phyloP scores from a whole-genome alignment of 1,140 invertebrate genomes.

The Drosophila novamexicana region DNA sequence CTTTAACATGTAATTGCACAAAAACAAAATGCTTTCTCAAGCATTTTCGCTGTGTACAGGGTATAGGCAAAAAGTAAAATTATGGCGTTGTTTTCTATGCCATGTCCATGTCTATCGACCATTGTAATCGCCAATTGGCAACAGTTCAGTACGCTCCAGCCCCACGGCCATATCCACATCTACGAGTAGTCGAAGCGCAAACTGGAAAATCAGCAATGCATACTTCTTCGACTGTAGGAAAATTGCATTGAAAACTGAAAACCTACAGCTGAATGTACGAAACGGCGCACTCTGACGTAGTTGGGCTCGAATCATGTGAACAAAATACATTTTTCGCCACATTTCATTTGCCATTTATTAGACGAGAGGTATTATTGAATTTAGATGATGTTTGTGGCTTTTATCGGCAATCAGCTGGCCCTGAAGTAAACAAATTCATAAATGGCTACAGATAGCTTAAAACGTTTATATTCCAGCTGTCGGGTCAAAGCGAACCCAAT shows the following conservation, averaged over 20 bases:
- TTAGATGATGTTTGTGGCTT: constrained; percentile 4
- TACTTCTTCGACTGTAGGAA: constrained; percentile 2
- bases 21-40: too few relatives aligned
- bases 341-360: neutral
- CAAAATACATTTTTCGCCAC: constrained; percentile 18
- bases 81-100: constrained; percentile 54
- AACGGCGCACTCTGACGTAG: constrained; percentile 6
- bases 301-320: constrained; percentile 26
- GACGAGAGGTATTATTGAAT: neutral
- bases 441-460: neutral
- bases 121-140: constrained; percentile 72
- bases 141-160: constrained; percentile 40
- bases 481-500: neutral
- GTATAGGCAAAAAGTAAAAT: constrained; percentile 23
- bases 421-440: neutral
- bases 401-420: neutral
- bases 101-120: constrained; percentile 62
- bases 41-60: neutral
- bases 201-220: constrained; percentile 8
- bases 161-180: constrained; percentile 16
- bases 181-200: constrained; percentile 2
- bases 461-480: neutral
- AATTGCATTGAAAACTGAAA: constrained; percentile 8
- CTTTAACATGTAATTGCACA: too few relatives aligned
- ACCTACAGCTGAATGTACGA: constrained; percentile 9